Evolutionary conservation across 2,113 vertebrate species (phyloP), one percentile per base, ranked within the genome.

Genomic region (Thamnophis sirtalis): DNA sequence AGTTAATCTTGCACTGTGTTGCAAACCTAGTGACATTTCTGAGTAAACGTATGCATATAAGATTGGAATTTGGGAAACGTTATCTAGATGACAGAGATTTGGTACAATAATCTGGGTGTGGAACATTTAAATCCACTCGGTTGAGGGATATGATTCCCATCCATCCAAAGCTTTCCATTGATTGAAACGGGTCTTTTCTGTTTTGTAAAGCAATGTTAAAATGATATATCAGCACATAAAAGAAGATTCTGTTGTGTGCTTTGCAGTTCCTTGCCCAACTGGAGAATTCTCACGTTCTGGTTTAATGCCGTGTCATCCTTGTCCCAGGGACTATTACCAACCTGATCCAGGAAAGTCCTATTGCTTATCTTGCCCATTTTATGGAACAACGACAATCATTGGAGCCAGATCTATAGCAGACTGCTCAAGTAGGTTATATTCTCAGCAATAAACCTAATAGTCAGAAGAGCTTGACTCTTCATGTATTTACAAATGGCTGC

Each of bases 321-420:
- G 99, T 95, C 99, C 99, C 86, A 98, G 97, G 93, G 99, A 99
- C 96, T 99, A 99, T 96, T 99, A 99, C 95, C 99, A 99, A 0
- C 99, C 99, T 8, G 97, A 98, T 1, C 96, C 97, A 0, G 99
- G 99, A 4, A 99, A 98, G 93, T 99, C 99, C 85, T 99, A 98
- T 96, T 99, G 99, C 96, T 97, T 99, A 38, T 98, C 99, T 87
- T 99, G 99, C 87, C 99, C 99, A 4, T 99, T 99, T 96, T 99
- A 99, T 73, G 99, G 99, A 91, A 99, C 99, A 92, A 99, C 99
- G 85, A 98, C 98, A 0, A 80, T 98, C 43, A 98, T 92, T 1
- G 99, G 99, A 54, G 98, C 99, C 24, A 98, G 97, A 90, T 98
- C 98, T 93, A 99, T 99, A 93, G 98, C 98, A 84, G 98, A 99